A percentile compares a stretch with the other conserved stretches of the same genome.
phyloP scores from a whole-genome alignment of 1,140 invertebrate species.

The Belonocnema kinseyi region DNA sequence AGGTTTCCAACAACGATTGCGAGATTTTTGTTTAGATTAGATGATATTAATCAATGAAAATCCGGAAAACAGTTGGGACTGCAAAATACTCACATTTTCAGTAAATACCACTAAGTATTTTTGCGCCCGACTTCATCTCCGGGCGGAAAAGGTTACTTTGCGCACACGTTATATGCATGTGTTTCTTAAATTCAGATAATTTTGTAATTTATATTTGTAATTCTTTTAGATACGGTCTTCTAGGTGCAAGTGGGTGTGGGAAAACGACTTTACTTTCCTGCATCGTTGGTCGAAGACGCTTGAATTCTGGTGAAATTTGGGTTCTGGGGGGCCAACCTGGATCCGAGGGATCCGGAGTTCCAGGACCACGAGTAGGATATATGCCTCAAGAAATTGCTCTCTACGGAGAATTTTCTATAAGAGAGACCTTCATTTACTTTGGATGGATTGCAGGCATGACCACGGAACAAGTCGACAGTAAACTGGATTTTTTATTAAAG shows the following conservation, averaged over 20 bases:
- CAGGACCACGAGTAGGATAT: conserved; percentile 78
- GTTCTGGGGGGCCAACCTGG: conserved; percentile 89
- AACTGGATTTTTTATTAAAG: conserved; percentile 88
- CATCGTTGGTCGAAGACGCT: conserved; percentile 86
- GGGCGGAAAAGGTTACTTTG: too few relatives aligned
- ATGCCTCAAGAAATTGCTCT: conserved; percentile 92
- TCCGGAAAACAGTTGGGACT: too few relatives aligned
- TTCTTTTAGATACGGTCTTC: conserved; percentile 82
- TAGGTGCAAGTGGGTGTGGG: conserved; percentile 90
- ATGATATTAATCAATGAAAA: too few relatives aligned
- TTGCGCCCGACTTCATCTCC: too few relatives aligned
- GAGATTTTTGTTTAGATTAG: too few relatives aligned
- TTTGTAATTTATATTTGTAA: neutral
- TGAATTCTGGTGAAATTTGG: conserved; percentile 88
- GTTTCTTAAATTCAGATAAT: too few relatives aligned
- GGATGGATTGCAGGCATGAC: conserved; percentile 91
- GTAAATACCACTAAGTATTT: too few relatives aligned
- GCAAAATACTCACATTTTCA: too few relatives aligned
- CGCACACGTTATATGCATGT: too few relatives aligned
- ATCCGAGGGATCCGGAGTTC: conserved; percentile 84
- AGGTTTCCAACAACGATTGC: too few relatives aligned
- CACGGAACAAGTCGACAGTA: conserved; percentile 82
- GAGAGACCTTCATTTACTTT: conserved; percentile 94
- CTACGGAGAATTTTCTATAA: conserved; percentile 93
- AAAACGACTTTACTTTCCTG: conserved; percentile 91